A percentile compares a stretch with the other conserved stretches of the same genome.
phyloP scores from a whole-genome alignment of 1,140 invertebrate genomes.

The Sminthurides bifidus region DNA sequence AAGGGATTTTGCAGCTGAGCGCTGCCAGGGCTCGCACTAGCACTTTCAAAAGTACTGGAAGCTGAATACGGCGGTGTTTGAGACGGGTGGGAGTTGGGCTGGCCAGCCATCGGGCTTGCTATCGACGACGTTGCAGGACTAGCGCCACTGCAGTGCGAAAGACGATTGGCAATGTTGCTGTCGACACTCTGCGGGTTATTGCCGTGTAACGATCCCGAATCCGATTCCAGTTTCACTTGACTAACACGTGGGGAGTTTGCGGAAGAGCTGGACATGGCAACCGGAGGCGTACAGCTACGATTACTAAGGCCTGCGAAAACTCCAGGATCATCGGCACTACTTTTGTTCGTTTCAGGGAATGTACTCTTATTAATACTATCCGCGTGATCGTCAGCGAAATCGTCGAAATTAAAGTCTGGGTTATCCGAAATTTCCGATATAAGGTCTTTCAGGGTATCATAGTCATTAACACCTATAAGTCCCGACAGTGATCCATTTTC shows the following conservation, averaged over 20 bases:
- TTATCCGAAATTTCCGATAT: constrained; percentile 73
- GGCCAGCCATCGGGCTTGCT: constrained; percentile 29
- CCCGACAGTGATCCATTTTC: constrained; percentile 53
- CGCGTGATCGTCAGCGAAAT: constrained; percentile 43
- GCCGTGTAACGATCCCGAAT: no score
- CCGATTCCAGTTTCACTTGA: constrained; percentile 11
- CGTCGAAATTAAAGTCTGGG: constrained; percentile 63
- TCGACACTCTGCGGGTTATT: no score
- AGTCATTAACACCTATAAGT: constrained; percentile 65
- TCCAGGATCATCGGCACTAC: constrained; percentile 5
- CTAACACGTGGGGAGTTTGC: constrained; percentile 5
- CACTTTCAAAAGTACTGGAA: constrained; percentile 13
- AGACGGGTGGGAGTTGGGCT: constrained; percentile 28
- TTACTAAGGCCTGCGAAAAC: constrained; percentile 1
- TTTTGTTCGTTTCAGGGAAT: not conserved
- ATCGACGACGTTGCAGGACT: constrained; percentile 32
- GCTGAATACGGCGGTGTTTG: constrained; percentile 27
- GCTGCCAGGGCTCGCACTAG: constrained; percentile 6
- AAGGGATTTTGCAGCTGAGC: constrained; percentile 1
- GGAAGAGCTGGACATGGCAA: constrained; percentile 20
- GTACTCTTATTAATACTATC: not conserved
- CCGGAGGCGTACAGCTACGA: constrained; percentile 5
- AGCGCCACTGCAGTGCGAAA: constrained; percentile 28
- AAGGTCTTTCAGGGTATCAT: constrained; percentile 74
- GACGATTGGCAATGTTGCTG: constrained; percentile 23